These are phyloP conservation scores for Gobius niger DNA, from an alignment of 2,113 vertebrate species.

Conservation along the genomic window DNA sequence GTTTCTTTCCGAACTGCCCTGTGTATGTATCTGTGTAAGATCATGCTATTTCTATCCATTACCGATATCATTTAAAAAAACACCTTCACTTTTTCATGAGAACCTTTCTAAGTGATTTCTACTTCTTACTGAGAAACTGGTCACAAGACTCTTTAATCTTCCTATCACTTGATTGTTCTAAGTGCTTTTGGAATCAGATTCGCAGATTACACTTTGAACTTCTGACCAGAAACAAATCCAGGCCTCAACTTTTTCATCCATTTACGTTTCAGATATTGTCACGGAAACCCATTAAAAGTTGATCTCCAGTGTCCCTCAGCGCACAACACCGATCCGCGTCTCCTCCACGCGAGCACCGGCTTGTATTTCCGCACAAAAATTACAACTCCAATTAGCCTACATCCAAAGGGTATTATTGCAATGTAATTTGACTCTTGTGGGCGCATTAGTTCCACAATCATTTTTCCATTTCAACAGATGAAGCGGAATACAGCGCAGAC, in stretches of 20 bases:
- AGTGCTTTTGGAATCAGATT: not conserved
- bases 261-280: slow-evolving; percentile 1
- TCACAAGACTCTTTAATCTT: no score
- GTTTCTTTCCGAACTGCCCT: no score
- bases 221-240: not conserved
- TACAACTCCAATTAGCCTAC: slow-evolving; percentile 70
- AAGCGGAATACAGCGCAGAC: slow-evolving; percentile 60
- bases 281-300: slow-evolving; percentile 38
- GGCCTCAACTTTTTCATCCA: not conserved
- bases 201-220: not conserved
- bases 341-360: slow-evolving; percentile 40
- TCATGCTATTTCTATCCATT: no score
- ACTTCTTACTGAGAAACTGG: no score
- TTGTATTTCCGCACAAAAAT: slow-evolving; percentile 55
- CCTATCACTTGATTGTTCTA: no score
- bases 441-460: slow-evolving; percentile 75
- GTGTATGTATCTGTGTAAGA: no score
- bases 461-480: slow-evolving; percentile 70
- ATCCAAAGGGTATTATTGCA: slow-evolving; percentile 72
- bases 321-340: slow-evolving; percentile 43
- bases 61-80: no score
- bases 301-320: slow-evolving; percentile 42
- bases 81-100: no score
- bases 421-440: slow-evolving; percentile 73
- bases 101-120: no score